Percentiles rank a stretch among this genome's conserved stretches.
phyloP scores from a whole-genome alignment of 1,140 invertebrate genomes.

The Calliopsis andreniformis region DNA sequence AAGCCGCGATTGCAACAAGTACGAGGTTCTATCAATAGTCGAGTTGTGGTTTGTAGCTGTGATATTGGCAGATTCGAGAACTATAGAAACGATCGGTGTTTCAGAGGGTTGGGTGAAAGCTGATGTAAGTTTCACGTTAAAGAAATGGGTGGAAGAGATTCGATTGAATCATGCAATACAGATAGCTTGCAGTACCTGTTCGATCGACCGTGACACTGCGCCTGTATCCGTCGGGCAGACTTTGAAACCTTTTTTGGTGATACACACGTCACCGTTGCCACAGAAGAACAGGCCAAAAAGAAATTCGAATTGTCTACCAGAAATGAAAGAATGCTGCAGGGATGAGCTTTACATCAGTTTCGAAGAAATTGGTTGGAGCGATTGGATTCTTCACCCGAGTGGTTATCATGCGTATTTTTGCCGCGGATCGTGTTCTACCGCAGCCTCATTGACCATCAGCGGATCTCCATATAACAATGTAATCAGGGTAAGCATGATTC shows the following conservation, averaged over 20 bases:
- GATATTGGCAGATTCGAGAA: too few relatives aligned
- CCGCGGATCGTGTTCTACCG: slow-evolving; percentile 88
- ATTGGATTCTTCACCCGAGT: slow-evolving; percentile 91
- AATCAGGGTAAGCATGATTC: slow-evolving; percentile 86
- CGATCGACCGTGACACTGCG: slow-evolving; percentile 83
- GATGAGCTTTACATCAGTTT: slow-evolving; percentile 92
- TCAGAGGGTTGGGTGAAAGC: slow-evolving; percentile 91
- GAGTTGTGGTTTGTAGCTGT: too few relatives aligned
- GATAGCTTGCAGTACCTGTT: slow-evolving; percentile 89
- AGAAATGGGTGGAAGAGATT: slow-evolving; percentile 87
- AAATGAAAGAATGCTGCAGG: slow-evolving; percentile 89
- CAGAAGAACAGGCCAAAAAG: slow-evolving; percentile 84
- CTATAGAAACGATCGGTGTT: slow-evolving; percentile 62
- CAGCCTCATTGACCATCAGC: slow-evolving; percentile 85
- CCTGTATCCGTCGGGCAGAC: slow-evolving; percentile 85
- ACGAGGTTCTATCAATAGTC: too few relatives aligned
- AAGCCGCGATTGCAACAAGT: too few relatives aligned
- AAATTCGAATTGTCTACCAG: slow-evolving; percentile 86
- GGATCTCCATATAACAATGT: slow-evolving; percentile 87
- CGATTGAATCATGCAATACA: slow-evolving; percentile 86
- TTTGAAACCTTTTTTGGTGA: slow-evolving; percentile 87
- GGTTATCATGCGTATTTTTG: slow-evolving; percentile 94
- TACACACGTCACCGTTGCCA: slow-evolving; percentile 83
- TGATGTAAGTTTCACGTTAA: slow-evolving; percentile 87
- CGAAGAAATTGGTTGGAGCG: slow-evolving; percentile 91